Evolutionary conservation across 2,797 vertebrate species (phyloP).

Genomic region (Pseudochirops cupreus): DNA sequence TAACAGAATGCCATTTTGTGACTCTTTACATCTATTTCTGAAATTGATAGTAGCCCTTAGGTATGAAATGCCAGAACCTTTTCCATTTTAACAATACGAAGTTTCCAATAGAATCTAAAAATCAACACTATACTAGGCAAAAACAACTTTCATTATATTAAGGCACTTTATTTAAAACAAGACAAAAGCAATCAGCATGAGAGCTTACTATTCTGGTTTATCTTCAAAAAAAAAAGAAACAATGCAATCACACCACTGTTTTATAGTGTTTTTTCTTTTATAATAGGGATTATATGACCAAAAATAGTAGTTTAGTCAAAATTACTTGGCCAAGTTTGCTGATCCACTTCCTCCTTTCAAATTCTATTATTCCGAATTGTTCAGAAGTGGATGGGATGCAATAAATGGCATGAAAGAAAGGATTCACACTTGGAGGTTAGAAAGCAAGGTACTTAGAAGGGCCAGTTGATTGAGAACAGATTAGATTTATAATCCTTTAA

Average conservation of each 20-base stretch:
- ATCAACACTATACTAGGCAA: not conserved
- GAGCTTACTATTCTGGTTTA: constrained; percentile 37
- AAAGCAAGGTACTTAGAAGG: not conserved
- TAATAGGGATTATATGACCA: constrained; percentile 57
- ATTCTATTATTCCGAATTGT: constrained; percentile 70
- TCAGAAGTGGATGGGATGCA: constrained; percentile 61
- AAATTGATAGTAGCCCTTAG: constrained; percentile 60
- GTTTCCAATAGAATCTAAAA: constrained; percentile 39
- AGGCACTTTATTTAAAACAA: constrained; percentile 52
- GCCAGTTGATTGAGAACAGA: not conserved
- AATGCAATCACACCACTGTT: constrained; percentile 11
- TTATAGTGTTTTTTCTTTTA: constrained; percentile 59
- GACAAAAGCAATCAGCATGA: constrained; percentile 16
- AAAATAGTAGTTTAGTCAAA: constrained; percentile 49
- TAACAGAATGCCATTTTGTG: constrained; percentile 65
- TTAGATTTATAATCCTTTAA: not conserved
- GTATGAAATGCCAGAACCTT: constrained; percentile 41
- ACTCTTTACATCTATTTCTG: constrained; percentile 65
- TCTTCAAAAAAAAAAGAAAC: constrained; percentile 56
- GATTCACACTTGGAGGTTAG: not conserved
- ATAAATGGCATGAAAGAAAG: not conserved
- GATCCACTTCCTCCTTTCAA: constrained; percentile 67
- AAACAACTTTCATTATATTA: constrained; percentile 34
- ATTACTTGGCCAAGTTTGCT: constrained; percentile 74
- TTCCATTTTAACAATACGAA: constrained; percentile 14